phyloP scores from a whole-genome alignment of 2,797 vertebrate genomes.

The Lepilemur ruficaudatus region DNA sequence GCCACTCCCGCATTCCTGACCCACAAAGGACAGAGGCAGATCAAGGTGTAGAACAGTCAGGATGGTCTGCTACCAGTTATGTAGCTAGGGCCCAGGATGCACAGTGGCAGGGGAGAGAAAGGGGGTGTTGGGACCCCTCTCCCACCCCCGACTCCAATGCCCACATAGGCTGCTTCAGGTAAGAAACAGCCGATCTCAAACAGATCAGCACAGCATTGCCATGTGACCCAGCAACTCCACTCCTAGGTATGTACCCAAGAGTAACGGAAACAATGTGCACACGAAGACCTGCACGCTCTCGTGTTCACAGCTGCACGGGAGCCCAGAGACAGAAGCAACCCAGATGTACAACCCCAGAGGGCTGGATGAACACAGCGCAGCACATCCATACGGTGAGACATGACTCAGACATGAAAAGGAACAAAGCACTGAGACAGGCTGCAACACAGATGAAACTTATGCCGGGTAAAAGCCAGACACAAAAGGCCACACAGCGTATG shows the following conservation, averaged over 20 bases:
- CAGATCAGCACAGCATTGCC: neutral
- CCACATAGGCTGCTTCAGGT: neutral
- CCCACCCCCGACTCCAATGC: neutral
- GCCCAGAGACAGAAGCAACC: neutral
- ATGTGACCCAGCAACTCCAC: neutral
- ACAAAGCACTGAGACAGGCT: neutral
- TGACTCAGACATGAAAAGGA: neutral
- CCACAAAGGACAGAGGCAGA: neutral
- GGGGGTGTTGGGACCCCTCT: neutral
- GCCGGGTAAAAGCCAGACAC: neutral
- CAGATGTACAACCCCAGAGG: neutral
- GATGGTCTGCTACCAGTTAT: too few relatives aligned
- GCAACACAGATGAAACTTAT: accelerated
- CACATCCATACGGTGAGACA: neutral
- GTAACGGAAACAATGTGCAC: neutral
- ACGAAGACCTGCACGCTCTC: neutral
- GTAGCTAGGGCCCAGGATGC: neutral
- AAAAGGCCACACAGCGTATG: too few relatives aligned
- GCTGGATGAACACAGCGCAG: neutral
- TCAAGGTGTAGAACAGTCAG: neutral
- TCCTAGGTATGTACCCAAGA: neutral
- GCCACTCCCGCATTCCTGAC: neutral
- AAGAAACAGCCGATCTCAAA: neutral
- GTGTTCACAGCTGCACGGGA: neutral
- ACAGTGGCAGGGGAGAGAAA: neutral